These are phyloP conservation scores for Peromyscus polionotus DNA, from an alignment of 2,113 vertebrate species.

Conservation along the genomic window DNA sequence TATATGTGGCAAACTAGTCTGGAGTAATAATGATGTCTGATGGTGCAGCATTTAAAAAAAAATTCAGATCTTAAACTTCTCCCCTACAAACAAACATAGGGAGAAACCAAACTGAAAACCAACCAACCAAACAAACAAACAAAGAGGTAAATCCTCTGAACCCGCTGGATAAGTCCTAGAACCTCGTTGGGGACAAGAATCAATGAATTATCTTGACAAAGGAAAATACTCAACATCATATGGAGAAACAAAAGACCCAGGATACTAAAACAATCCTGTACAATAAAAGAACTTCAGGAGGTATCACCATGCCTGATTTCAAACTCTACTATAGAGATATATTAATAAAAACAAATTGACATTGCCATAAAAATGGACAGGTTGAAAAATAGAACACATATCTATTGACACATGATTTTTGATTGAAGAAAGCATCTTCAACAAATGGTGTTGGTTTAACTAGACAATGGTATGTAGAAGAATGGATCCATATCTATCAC, in stretches of 20 bases:
- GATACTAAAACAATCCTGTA: neutral
- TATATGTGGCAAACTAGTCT: conserved; percentile 86
- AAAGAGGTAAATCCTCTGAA: conserved; percentile 50
- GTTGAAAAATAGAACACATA: neutral
- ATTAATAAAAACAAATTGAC: neutral
- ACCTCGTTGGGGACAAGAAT: conserved; percentile 54
- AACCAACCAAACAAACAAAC: neutral
- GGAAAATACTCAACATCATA: neutral
- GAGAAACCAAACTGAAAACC: conserved; percentile 5
- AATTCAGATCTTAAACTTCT: conserved; percentile 81
- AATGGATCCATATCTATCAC: neutral
- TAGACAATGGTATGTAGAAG: neutral
- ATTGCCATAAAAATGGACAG: neutral
- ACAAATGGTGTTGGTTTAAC: neutral
- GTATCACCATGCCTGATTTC: neutral
- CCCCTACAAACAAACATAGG: neutral
- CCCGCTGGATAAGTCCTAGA: conserved; percentile 76
- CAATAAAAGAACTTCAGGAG: neutral
- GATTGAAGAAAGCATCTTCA: neutral
- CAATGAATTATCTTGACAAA: conserved; percentile 62
- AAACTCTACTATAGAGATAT: neutral
- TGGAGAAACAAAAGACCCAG: neutral
- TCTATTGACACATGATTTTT: neutral
- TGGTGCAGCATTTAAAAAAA: conserved; percentile 82
- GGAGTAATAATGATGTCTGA: conserved; percentile 86